Base-by-base conservation (phyloP, 2,888 invertebrate species). In the Andrena marginata region DNA sequence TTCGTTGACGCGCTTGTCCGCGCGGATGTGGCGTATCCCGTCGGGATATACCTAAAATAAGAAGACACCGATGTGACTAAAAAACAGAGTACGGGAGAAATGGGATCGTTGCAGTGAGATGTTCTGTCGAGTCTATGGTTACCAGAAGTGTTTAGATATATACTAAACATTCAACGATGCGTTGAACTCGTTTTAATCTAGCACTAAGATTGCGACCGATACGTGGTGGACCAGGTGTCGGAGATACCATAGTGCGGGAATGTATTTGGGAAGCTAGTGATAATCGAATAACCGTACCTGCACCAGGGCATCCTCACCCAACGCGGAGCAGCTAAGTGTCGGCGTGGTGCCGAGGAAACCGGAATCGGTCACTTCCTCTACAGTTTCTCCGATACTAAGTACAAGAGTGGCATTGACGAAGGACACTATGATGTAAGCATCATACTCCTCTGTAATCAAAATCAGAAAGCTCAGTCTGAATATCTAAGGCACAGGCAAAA, bases 331-430 rank as follows among this genome's bases (percentile, higher is more conserved):
- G 85, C 98, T 98, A n/a, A 99, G 95, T 0, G 99, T 99, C 0
- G 99, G 99, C 0, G 99, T 99, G 0, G 99, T 99, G 80, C 99
- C 99, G 91, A 99, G 95, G 94, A 99, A 99, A 62, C 99, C 99
- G 84, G 99, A 99, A 94, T 99, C 99, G 0, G 99, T 99, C 31
- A 99, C 99, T 97, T 99, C 99, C 95, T 99, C 99, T n/a, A 99
- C 99, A 16, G 99, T 99, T 95, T 99, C 99, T 89, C 99, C 99
- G 94, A 99, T 99, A 90, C 99, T 99, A 92, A 99, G 96, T 86
- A 99, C 99, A 92, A 99, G 96, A 20, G 99, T 99, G 89, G 99
- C 99, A 94, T 97, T 98, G 85, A 99, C 98, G 97, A 99, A 99
- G 69, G 99, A 99, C 91, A 99, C 99, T 94, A 99, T 99, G 96